Conservation (phyloP, 2,888 invertebrate species). For the Catonia carolina region DNA sequence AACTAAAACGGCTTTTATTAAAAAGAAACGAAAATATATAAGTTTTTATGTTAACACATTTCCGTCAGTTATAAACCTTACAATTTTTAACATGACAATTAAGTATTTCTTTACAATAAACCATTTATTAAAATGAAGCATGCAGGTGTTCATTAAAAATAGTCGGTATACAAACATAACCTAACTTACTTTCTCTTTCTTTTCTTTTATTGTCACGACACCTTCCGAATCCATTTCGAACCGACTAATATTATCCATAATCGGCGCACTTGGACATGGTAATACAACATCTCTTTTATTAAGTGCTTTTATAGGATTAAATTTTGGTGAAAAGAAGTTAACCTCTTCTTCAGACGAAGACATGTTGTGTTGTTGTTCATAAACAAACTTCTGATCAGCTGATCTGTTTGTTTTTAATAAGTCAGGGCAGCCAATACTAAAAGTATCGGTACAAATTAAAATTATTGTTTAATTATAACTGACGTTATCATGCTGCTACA, state of each 20-base stretch:
- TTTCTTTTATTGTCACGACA: slow-evolving; percentile 3
- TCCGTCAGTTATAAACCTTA: too few species aligned
- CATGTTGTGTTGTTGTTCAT: neutral
- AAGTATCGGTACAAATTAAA: too few species aligned
- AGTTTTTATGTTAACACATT: too few species aligned
- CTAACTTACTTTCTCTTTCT: slow-evolving; percentile 1
- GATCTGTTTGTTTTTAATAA: slow-evolving; percentile 25
- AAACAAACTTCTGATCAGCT: neutral
- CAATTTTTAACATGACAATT: too few species aligned
- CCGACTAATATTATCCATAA: slow-evolving; percentile 62
- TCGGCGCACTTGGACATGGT: slow-evolving; percentile 52
- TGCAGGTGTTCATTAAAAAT: too few species aligned
- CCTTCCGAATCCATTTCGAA: slow-evolving; percentile 43
- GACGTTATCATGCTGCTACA: too few species aligned
- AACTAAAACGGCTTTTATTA: too few species aligned
- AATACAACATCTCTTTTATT: slow-evolving; percentile 51
- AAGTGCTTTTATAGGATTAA: slow-evolving; percentile 64
- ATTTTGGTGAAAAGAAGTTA: slow-evolving; percentile 46
- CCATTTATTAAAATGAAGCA: too few species aligned
- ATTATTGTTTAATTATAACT: too few species aligned
- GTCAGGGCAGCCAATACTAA: neutral
- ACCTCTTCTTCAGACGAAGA: slow-evolving; percentile 43
- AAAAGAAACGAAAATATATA: too few species aligned
- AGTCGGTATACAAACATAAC: slow-evolving; percentile 7
- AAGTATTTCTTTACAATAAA: too few species aligned